Percentiles rank a stretch among this genome's conserved stretches.
These are phyloP conservation scores for Goniozus legneri DNA, from an alignment of 1,140 invertebrate species.

Conservation along the genomic window DNA sequence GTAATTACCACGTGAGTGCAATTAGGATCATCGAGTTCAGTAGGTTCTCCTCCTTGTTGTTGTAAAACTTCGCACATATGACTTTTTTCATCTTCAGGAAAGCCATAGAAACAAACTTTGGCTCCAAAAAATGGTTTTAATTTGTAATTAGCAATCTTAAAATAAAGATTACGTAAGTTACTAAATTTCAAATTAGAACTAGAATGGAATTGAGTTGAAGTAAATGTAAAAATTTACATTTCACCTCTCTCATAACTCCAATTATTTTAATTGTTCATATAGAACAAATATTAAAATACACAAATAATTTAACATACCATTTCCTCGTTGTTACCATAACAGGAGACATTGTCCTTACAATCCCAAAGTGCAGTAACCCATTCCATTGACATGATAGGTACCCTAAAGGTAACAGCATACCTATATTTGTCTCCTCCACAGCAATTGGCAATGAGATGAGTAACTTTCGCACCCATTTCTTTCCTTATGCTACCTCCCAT, in stretches of 20 bases:
- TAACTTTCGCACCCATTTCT: conserved; percentile 82
- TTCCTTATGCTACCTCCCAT: conserved; percentile 93
- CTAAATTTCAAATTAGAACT: not conserved
- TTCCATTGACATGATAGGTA: conserved; percentile 80
- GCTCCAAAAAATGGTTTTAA: conserved; percentile 86
- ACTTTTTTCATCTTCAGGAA: conserved; percentile 79
- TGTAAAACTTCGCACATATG: conserved; percentile 88
- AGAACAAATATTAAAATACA: conserved; percentile 4
- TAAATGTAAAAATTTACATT: conserved; percentile 1
- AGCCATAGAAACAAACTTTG: conserved; percentile 84
- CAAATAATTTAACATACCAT: conserved; percentile 64
- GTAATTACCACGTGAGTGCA: conserved; percentile 86
- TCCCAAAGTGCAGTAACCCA: conserved; percentile 90
- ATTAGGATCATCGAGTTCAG: conserved; percentile 71
- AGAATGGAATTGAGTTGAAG: not conserved
- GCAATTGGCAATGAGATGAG: conserved; percentile 86
- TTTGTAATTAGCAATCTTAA: conserved; percentile 58
- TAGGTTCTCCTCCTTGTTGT: conserved; percentile 78
- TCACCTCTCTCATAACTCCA: not conserved
- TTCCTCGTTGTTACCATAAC: conserved; percentile 60
- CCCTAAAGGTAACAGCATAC: conserved; percentile 82
- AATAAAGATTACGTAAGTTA: conserved; percentile 2
- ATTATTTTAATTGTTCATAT: conserved; percentile 1
- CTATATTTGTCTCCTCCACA: conserved; percentile 82
- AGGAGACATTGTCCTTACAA: conserved; percentile 65